Percentiles rank a stretch among this genome's conserved stretches.
Evolutionary conservation across 2,113 vertebrate species (phyloP).

Genomic region (Eptesicus fuscus): DNA sequence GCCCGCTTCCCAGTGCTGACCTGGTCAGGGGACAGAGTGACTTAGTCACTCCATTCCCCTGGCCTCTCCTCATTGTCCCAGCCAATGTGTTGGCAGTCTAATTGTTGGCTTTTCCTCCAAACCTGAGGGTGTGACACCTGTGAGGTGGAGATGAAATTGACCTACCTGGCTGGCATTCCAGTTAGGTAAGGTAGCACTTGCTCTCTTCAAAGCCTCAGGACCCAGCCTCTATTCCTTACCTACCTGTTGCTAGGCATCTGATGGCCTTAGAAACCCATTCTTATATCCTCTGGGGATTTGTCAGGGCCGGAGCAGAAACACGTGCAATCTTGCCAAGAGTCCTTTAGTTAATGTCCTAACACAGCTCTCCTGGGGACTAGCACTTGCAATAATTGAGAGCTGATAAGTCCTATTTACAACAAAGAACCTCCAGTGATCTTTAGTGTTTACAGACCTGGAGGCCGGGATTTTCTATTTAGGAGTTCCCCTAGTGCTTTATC

Average conservation of each 20-base stretch:
- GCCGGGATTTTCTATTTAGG: slow-evolving; percentile 4
- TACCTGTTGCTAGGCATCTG: not conserved
- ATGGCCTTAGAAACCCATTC: slow-evolving; percentile 28
- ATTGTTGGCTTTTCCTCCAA: slow-evolving; percentile 52
- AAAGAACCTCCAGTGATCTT: not conserved
- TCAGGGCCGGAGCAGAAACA: slow-evolving; percentile 6
- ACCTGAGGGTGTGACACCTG: slow-evolving; percentile 28
- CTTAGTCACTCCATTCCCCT: slow-evolving; percentile 4
- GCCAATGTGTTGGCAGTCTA: not conserved
- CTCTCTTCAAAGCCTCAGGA: slow-evolving; percentile 10
- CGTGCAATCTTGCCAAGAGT: not conserved
- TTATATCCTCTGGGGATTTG: slow-evolving; percentile 25
- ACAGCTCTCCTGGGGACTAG: not conserved
- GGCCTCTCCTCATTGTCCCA: not conserved
- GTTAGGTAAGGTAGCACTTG: not conserved
- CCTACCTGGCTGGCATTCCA: slow-evolving; percentile 33
- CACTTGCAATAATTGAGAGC: not conserved
- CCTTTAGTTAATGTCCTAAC: slow-evolving; percentile 26
- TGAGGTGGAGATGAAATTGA: not conserved
- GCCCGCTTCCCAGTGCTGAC: slow-evolving; percentile 32
- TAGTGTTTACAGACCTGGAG: not conserved
- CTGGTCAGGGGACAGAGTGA: not conserved
- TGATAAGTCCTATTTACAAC: slow-evolving; percentile 15
- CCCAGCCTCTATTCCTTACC: slow-evolving; percentile 30
- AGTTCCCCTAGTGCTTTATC: not conserved